Conservation (phyloP, 2,888 invertebrate species). For the Schizaphis graminum region DNA sequence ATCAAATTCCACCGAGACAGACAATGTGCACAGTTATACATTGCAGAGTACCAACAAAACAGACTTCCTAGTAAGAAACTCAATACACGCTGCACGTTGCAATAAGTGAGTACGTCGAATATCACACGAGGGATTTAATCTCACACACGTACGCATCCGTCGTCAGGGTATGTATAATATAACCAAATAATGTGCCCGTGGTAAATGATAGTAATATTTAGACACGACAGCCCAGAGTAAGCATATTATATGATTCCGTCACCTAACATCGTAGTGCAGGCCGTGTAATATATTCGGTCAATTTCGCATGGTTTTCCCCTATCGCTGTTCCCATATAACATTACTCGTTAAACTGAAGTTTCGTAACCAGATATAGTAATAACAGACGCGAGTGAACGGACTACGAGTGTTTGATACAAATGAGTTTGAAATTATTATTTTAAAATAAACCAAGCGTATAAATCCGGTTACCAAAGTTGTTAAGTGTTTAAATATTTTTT, state of each 20-base stretch:
- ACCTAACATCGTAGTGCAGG: no score
- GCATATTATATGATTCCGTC: background rate
- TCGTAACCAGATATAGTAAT: background rate
- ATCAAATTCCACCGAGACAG: background rate
- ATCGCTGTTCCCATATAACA: background rate
- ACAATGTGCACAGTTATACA: background rate
- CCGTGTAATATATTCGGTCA: background rate
- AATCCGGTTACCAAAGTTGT: no score
- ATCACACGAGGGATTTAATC: background rate
- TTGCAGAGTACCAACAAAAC: background rate
- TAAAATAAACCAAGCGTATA: no score
- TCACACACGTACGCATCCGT: background rate
- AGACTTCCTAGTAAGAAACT: background rate
- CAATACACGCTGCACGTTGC: background rate
- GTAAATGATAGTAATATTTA: background rate
- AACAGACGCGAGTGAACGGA: background rate
- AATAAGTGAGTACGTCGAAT: background rate
- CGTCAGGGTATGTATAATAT: background rate
- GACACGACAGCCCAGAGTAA: background rate
- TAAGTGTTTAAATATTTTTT: no score
- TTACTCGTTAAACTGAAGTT: background rate
- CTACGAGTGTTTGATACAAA: no score
- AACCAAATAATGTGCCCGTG: background rate
- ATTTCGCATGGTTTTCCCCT: background rate
- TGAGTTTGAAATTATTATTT: no score